Percentiles rank a stretch among this genome's conserved stretches.
Conservation (phyloP, 2,888 invertebrate species). For the Malthinus flaveolus region DNA sequence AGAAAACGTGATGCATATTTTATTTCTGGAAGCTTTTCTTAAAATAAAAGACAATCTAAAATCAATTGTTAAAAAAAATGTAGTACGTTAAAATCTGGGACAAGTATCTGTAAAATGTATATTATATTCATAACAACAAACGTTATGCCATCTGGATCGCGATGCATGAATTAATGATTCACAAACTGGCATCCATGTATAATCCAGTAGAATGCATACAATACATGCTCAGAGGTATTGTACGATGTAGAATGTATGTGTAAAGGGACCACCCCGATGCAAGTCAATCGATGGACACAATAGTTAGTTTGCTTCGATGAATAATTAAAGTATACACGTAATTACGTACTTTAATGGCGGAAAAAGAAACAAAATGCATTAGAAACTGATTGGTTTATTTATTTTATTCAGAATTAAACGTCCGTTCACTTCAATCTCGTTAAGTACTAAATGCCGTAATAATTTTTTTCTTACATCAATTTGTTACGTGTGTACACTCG, state of each 20-base stretch:
- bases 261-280: conserved; percentile 45
- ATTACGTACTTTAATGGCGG: conserved; percentile 41
- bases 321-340: conserved; percentile 47
- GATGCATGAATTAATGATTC: conserved; percentile 45
- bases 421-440: conserved; percentile 12
- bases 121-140: conserved; percentile 33
- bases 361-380: not conserved
- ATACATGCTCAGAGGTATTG: conserved; percentile 49
- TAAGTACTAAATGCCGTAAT: no score
- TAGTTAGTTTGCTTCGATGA: conserved; percentile 48
- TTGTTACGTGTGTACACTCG: not conserved
- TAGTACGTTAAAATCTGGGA: conserved; percentile 18
- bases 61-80: conserved; percentile 10
- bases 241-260: conserved; percentile 47
- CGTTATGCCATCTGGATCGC: conserved; percentile 43
- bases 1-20: no score
- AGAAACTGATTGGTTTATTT: no score
- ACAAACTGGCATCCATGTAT: conserved; percentile 46
- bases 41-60: conserved; percentile 1
- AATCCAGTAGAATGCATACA: conserved; percentile 45
- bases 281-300: conserved; percentile 49
- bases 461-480: not conserved
- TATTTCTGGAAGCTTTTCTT: not conserved
- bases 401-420: no score
- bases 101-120: conserved; percentile 33